Conservation (phyloP, 2,113 vertebrate genomes). For the Edolisoma coerulescens region DNA sequence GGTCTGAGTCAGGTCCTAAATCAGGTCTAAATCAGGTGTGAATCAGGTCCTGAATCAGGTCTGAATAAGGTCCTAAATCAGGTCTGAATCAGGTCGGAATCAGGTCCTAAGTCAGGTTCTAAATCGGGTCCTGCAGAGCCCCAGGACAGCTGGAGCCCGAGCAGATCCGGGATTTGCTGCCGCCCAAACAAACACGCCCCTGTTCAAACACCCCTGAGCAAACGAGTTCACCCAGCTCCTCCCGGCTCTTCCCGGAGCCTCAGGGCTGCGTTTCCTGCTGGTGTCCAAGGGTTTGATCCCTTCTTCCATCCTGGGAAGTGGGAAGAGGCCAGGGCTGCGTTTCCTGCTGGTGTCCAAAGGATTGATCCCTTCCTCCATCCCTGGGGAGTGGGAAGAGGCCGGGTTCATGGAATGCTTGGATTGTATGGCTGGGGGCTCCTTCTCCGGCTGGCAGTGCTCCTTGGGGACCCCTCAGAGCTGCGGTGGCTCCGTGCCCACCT, state of each 20-base stretch:
- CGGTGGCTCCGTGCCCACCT: conserved; percentile 64
- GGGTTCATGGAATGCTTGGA: rapidly evolving
- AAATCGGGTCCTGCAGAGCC: rapidly evolving
- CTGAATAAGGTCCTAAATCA: too few species aligned
- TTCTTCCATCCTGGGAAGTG: rapidly evolving
- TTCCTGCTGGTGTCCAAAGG: rapidly evolving
- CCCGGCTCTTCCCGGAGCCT: not conserved
- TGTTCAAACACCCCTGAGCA: not conserved
- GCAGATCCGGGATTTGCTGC: not conserved
- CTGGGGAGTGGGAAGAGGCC: rapidly evolving
- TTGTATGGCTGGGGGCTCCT: rapidly evolving
- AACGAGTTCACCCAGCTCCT: not conserved
- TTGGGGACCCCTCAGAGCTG: conserved; percentile 58
- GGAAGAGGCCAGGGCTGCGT: not conserved
- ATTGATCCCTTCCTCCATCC: not conserved
- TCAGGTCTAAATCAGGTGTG: too few species aligned
- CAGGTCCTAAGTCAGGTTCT: too few species aligned
- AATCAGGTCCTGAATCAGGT: too few species aligned
- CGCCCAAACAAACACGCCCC: not conserved
- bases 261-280: not conserved
- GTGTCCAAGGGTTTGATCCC: rapidly evolving
- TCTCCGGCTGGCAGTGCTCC: not conserved
- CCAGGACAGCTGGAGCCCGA: not conserved
- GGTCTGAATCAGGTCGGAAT: not conserved
- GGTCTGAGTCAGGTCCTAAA: too few species aligned